Evolutionary conservation across 1,140 invertebrate species (phyloP), one percentile per base, ranked within the genome.

Genomic region (Scaptomyza montana): DNA sequence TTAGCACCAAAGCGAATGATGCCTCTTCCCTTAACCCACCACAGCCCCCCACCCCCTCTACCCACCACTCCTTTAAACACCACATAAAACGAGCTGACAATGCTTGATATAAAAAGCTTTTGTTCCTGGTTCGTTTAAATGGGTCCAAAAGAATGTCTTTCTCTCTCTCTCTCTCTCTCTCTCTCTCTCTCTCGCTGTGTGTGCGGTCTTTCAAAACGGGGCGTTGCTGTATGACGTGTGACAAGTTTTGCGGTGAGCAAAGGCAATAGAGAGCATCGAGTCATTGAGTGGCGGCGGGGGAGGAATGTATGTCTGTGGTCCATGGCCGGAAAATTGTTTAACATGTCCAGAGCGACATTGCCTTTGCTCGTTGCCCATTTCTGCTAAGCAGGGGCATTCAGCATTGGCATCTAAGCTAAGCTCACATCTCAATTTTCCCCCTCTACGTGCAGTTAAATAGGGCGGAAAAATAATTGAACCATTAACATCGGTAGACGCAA

Each of bases 381-480:
- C 2, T 41, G 39, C 39, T 41, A 4, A 41, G 39, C 0, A 41
- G 39, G 10, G 12, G 4, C 39, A 36, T 71, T 53, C 39, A 36
- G 53, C 25, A 46, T 28, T 50, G 46, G n/a, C 47, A 12, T 10
- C 45, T 6, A 19, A 51, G 41, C 39, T 33, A 1, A 33, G 50
- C 13, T 36, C 16, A 28, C n/a, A 47, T 43, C 45, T 57, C 51
- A 56, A 63, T 46, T 71, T 73, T 21, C 69, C 66, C 71, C 59
- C 65, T 75, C 78, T 82, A 80, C 79, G 78, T 82, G 79, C 79
- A 78, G 85, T 81, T 90, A 81, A 90, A 90, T 90, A 90, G 86
- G 80, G 78, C 85, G 86, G 86, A 90, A 90, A 90, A 90, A 90
- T 90, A 90, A 90, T 90, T 90, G 84, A 90, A 90, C 85, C 86